Evolutionary conservation across 30 jellyfish, hydroid and myxozoan species (phyloP), one percentile per base, ranked within the genome.

Genomic region (Clytia hemisphaerica): DNA sequence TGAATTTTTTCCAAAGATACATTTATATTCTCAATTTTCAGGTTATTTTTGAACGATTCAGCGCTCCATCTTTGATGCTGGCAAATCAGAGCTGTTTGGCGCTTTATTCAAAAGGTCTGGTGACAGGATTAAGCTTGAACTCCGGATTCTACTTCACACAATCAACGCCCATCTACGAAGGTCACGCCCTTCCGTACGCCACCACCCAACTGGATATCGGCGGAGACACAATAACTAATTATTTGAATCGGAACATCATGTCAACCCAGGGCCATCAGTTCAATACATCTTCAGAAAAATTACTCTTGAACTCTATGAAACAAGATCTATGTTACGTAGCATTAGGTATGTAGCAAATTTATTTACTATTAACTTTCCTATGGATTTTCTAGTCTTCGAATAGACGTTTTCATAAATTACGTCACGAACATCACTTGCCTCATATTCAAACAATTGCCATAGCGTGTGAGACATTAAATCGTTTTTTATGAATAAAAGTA

Each of bases 61-160:
- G 94, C 25, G 83, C 48, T 25, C 97, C 94, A n/a, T 90, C 92
- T 1, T 88, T 80, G 66, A 80, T 16, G 69, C 73, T 88, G 37
- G 94, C 97, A 12, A 88, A 81, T 47, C 97, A 88, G 71, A 82
- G 82, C 4, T 87, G 83, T 12, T 50, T 88, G 18, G 79, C 97
- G 4, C 45, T 88, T 53, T 77, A 77, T 57, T 88, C 97, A 19
- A 69, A 80, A 93, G 97, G 97, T 42, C 71, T 88, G 38, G 71
- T 78, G 67, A 60, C 93, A 35, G 97, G 97, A 2, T 25, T 88
- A 26, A 80, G 97, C 71, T 29, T 88, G 67, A 88, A 68, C 55
- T 61, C 85, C 21, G 97, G 97, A 15, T 88, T 47, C 65, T 68
- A 78, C 3, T 61, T 78, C 31, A 88, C 97, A n/a, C 94, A 88